Evolutionary conservation across 2,113 vertebrate species (phyloP), one percentile per base, ranked within the genome.

Genomic region (Opisthocomus hoazin): DNA sequence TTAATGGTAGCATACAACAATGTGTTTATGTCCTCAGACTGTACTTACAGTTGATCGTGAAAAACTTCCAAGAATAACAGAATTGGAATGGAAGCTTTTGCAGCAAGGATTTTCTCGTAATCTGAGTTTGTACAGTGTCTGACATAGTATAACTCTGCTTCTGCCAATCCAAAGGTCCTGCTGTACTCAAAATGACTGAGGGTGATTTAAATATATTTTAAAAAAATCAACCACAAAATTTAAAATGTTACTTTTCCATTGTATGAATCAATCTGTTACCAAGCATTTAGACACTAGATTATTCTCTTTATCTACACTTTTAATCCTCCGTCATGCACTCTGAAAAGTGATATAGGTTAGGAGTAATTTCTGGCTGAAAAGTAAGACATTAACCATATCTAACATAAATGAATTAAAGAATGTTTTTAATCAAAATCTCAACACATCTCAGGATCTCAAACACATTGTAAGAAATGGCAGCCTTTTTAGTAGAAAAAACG

Each of bases 181-280:
- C 20, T 50, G 8, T 78, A 46, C 8, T 78, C 39, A 61, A 9
- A 9, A 27, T n/a, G n/a, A 81, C 15, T 41, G n/a, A 71, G 8
- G 34, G 11, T 0, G 0, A 54, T 43, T 24, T 60, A 16, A 89
- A 20, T 32, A 61, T 26, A 39, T 60, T 22, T 23, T 29, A 21
- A 6, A 30, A 21, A 26, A 5, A 4, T 1, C 5, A 69, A 46
- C 2, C 1, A 5, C 11, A 77, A 29, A 36, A 78, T 37, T 63
- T 41, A 14, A 84, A 84, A 61, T 8, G 2, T 41, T 73, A 45
- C 4, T 57, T 70, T 56, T 77, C 29, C 7, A 27, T 68, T 50
- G 6, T 45, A 1, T 37, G 70, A 37, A 32, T 69, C 37, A 54
- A 37, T 23, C 19, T 37, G 5, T 46, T 70, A 61, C 2, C 12